Percentiles rank a stretch among this genome's conserved stretches.
Evolutionary conservation across 2,888 invertebrate genomes (phyloP).

Genomic region (Seira musarum): DNA sequence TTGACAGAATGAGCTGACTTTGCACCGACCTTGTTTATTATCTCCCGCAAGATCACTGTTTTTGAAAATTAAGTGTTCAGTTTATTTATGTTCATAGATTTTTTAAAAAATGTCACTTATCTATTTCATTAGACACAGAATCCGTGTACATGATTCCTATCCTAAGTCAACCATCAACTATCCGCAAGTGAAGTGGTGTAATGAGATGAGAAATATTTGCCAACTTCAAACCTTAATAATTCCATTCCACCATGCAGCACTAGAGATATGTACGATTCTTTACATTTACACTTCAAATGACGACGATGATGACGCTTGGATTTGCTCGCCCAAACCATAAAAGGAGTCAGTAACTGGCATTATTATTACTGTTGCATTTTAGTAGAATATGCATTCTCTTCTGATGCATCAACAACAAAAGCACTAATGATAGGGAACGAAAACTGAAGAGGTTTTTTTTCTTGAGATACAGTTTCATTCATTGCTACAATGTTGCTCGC

Average conservation of each 20-base stretch:
- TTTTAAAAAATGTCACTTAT: no score
- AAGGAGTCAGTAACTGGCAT: conserved; percentile 48
- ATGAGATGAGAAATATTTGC: background rate
- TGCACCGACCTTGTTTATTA: no score
- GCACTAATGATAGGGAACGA: background rate
- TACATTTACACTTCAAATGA: conserved; percentile 13
- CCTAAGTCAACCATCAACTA: background rate
- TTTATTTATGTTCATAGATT: no score
- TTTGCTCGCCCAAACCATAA: conserved; percentile 34
- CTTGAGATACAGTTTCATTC: no score
- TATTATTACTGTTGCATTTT: conserved; percentile 29
- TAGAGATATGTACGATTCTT: conserved; percentile 35
- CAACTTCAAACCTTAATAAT: conserved; percentile 7
- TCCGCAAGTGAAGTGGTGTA: background rate
- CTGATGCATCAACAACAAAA: background rate
- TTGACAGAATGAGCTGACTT: no score
- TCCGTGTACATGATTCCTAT: background rate
- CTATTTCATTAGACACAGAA: conserved; percentile 15
- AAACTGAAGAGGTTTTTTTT: no score
- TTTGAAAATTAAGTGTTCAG: no score
- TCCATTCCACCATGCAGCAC: conserved; percentile 13
- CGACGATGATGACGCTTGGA: conserved; percentile 45
- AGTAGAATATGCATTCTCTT: background rate
- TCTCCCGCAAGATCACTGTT: no score
- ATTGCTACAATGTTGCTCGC: no score